Evolutionary conservation across 2,113 vertebrate genomes (phyloP).

Genomic region (Pyxicephalus adspersus): DNA sequence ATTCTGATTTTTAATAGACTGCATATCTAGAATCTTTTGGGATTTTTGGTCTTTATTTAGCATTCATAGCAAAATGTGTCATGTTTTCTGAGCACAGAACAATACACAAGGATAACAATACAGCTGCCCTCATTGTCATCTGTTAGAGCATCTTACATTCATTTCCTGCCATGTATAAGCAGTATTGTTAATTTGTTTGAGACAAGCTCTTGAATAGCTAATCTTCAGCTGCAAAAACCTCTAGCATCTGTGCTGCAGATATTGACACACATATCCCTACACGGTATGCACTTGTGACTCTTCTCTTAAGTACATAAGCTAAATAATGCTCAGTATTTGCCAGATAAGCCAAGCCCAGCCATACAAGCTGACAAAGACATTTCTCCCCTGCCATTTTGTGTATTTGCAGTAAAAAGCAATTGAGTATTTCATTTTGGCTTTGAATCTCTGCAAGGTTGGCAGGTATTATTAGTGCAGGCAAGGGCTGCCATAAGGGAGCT

Average conservation of each 20-base stretch:
- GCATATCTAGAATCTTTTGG: neutral
- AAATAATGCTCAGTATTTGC: neutral
- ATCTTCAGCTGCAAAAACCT: slow-evolving; percentile 20
- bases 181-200: slow-evolving; percentile 42
- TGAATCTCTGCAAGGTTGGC: too few relatives aligned
- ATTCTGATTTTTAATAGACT: too few relatives aligned
- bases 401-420: too few relatives aligned
- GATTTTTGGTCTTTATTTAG: slow-evolving; percentile 6
- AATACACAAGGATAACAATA: slow-evolving; percentile 32
- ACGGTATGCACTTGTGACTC: neutral
- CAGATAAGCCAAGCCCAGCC: neutral
- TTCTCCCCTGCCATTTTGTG: too few relatives aligned
- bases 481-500: too few relatives aligned
- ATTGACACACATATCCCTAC: neutral
- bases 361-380: neutral
- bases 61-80: neutral
- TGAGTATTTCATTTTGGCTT: too few relatives aligned
- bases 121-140: slow-evolving; percentile 45
- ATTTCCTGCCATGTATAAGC: slow-evolving; percentile 37
- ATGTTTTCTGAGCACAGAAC: slow-evolving; percentile 20
- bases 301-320: neutral
- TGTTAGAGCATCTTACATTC: slow-evolving; percentile 33
- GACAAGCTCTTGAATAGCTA: slow-evolving; percentile 44
- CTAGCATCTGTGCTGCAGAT: slow-evolving; percentile 4
- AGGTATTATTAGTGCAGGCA: too few relatives aligned